Evolutionary conservation across 2,797 vertebrate species (phyloP).

Genomic region (Limosa lapponica): DNA sequence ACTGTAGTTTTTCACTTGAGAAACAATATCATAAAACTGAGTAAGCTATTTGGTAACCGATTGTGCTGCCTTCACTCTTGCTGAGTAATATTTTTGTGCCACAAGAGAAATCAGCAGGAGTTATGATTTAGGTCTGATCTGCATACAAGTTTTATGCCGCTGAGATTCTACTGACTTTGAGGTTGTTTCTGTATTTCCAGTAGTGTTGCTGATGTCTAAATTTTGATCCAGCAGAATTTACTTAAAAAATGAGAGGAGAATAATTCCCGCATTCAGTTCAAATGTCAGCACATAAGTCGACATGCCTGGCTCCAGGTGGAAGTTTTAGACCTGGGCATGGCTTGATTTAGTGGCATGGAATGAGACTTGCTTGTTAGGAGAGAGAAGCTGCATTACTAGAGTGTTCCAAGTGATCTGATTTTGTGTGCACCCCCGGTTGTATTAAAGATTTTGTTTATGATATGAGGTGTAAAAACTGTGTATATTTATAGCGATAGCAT

Average conservation of each 20-base stretch:
- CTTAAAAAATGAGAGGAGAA: neutral
- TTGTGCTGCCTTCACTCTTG: neutral
- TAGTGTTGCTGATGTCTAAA: neutral
- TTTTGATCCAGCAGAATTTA: neutral
- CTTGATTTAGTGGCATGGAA: neutral
- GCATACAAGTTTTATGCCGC: neutral
- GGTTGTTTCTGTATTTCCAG: constrained; percentile 2
- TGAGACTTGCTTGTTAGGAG: neutral
- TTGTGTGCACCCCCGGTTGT: neutral
- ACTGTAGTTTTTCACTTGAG: neutral
- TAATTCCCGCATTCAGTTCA: neutral
- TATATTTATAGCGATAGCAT: neutral
- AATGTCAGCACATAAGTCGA: neutral
- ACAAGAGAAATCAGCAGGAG: neutral
- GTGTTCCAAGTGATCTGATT: neutral
- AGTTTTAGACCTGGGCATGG: neutral
- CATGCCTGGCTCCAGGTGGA: neutral
- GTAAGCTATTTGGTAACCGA: neutral
- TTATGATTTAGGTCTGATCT: neutral
- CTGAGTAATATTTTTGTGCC: neutral
- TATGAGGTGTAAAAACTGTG: neutral
- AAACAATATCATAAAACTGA: neutral
- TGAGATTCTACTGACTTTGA: neutral
- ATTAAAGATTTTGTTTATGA: neutral
- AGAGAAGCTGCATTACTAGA: neutral